Evolutionary conservation across 2,113 vertebrate species (phyloP), one percentile per base, ranked within the genome.

Genomic region (Sinocyclocheilus anshuiensis): DNA sequence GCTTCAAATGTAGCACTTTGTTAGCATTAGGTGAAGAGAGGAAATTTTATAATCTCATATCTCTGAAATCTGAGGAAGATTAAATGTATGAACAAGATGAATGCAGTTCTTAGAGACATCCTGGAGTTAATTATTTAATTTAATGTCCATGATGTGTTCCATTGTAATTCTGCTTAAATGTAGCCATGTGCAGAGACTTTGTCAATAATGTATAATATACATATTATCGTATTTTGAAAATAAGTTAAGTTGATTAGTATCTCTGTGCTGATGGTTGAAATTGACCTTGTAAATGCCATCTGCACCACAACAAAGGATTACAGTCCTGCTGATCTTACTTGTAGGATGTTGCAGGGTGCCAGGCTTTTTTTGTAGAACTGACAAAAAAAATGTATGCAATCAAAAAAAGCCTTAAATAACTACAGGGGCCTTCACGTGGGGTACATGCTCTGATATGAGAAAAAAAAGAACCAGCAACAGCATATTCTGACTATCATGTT

Each of bases 21-120:
- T 65, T 63, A 65, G 29, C 16, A 12, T 82, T 29, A 84, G 8
- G 45, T 85, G 59, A 82, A 65, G 15, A 11, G 29, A 61, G 22
- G 29, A 79, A 55, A 81, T 55, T 15, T 80, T 65, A 9, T 63
- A 33, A 80, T 15, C 50, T 81, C 74, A 84, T 78, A 65, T 33
- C 26, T 80, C 33, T 20, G n/a, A 82, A 82, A 53, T 71, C 4
- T 20, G 29, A 33, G 29, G 39, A 65, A 10, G 7, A 48, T 29
- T 45, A 48, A 81, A 63, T 24, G 1, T 8, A 42, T 42, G 55
- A 63, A 61, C 22, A 80, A 80, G 29, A 81, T 81, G 0, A 42
- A 16, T 48, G 36, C 36, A 81, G 61, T 65, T 65, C 55, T 59
- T 3, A 10, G 36, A 24, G 36, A 61, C 22, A 61, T 48, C 3